Conservation (phyloP, 2,113 vertebrate species). For the Zonotrichia leucophrys region DNA sequence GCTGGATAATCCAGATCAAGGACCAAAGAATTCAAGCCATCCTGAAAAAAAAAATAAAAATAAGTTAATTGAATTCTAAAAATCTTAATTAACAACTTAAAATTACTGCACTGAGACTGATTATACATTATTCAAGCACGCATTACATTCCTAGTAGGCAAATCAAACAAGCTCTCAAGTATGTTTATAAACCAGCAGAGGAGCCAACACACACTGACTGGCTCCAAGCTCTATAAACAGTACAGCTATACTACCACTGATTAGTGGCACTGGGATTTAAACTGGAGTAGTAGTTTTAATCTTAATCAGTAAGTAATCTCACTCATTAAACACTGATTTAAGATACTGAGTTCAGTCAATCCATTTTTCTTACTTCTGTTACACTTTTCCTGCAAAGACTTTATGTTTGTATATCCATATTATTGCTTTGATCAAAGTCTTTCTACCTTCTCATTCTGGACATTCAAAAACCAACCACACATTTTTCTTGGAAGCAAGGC, state of each 20-base stretch:
- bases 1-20: conserved; percentile 97
- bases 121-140: not conserved
- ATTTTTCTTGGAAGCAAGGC: not conserved
- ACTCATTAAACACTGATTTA: conserved; percentile 4
- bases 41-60: conserved; percentile 72
- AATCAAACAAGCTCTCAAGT: conserved; percentile 38
- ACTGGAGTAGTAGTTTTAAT: not conserved
- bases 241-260: not conserved
- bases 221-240: conserved; percentile 29
- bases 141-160: conserved; percentile 15
- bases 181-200: conserved; percentile 30
- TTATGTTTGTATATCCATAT: not conserved
- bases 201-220: not conserved
- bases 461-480: not conserved
- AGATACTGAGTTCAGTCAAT: not conserved
- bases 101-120: not conserved
- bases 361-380: not conserved
- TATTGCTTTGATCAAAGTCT: not conserved
- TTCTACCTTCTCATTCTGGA: not conserved
- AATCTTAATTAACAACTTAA: conserved; percentile 15
- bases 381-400: not conserved
- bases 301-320: not conserved
- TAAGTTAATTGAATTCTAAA: conserved; percentile 42
- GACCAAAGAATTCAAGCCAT: conserved; percentile 95
- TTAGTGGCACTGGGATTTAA: not conserved